A percentile compares a stretch with the other conserved stretches of the same genome.
phyloP scores from a whole-genome alignment of 2,888 invertebrate species.

The Hartigia nigra region DNA sequence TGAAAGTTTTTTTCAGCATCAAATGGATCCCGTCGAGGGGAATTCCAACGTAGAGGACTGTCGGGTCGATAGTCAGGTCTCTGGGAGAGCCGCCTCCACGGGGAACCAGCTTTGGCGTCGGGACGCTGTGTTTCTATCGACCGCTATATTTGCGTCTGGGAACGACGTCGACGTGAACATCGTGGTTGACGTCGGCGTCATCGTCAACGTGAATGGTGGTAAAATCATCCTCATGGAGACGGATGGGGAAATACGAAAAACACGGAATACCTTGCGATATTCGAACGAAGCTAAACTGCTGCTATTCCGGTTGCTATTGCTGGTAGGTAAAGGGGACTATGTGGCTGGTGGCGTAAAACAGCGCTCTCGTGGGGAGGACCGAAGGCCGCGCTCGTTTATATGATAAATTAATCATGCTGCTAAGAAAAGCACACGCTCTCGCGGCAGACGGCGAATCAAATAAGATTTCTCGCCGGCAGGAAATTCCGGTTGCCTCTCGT shows the following conservation, averaged over 20 bases:
- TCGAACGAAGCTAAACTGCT: not conserved
- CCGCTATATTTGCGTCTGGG: conserved; percentile 8
- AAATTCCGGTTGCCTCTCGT: conserved; percentile 39
- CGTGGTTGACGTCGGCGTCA: not conserved
- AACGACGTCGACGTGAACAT: not conserved
- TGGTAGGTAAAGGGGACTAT: not conserved
- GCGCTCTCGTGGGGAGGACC: conserved; percentile 11
- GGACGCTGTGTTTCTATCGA: conserved; percentile 18
- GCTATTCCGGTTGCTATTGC: not conserved
- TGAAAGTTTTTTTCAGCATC: not conserved
- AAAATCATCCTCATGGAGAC: conserved; percentile 6
- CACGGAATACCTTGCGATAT: not conserved
- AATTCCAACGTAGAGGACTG: conserved; percentile 37
- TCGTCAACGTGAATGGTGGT: too few relatives aligned
- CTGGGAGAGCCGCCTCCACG: conserved; percentile 33
- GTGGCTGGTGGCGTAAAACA: not conserved
- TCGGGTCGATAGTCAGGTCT: conserved; percentile 49
- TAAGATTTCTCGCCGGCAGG: conserved; percentile 31
- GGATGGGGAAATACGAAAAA: not conserved
- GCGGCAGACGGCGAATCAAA: not conserved
- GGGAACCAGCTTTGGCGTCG: conserved; percentile 23
- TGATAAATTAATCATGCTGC: conserved; percentile 25
- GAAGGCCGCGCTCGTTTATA: conserved; percentile 25
- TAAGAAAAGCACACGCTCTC: not conserved
- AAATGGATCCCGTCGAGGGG: not conserved